These are phyloP conservation scores for Anomalospiza imberbis DNA, from an alignment of 2,797 vertebrate species.

Conservation along the genomic window DNA sequence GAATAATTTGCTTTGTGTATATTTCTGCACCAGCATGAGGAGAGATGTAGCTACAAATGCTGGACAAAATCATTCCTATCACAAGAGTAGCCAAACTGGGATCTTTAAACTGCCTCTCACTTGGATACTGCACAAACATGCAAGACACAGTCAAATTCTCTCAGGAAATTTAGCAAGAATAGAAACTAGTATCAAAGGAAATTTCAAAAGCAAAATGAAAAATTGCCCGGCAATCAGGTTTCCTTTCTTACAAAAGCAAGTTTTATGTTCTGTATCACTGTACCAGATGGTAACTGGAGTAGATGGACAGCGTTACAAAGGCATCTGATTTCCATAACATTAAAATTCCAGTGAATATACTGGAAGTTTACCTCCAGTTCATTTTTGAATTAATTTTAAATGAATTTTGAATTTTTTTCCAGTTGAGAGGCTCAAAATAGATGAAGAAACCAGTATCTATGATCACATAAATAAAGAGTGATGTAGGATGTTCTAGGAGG, in stretches of 20 bases:
- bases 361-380: not conserved
- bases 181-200: not conserved
- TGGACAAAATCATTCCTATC: not conserved
- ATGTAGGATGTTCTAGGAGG: not conserved
- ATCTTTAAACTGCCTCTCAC: not conserved
- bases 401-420: not conserved
- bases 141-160: not conserved
- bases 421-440: not conserved
- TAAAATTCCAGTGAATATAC: not conserved
- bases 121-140: not conserved
- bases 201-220: not conserved
- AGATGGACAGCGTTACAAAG: not conserved
- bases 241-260: not conserved
- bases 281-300: not conserved
- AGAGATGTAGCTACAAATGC: not conserved
- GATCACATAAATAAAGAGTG: not conserved
- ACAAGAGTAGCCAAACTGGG: not conserved
- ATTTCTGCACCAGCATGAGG: not conserved
- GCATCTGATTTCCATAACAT: not conserved
- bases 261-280: not conserved
- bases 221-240: not conserved
- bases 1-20: not conserved
- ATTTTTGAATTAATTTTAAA: not conserved
- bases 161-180: not conserved
- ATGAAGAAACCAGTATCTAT: not conserved